phyloP scores from a whole-genome alignment of 2,113 vertebrate species.

The Tricholaema leucomelas region DNA sequence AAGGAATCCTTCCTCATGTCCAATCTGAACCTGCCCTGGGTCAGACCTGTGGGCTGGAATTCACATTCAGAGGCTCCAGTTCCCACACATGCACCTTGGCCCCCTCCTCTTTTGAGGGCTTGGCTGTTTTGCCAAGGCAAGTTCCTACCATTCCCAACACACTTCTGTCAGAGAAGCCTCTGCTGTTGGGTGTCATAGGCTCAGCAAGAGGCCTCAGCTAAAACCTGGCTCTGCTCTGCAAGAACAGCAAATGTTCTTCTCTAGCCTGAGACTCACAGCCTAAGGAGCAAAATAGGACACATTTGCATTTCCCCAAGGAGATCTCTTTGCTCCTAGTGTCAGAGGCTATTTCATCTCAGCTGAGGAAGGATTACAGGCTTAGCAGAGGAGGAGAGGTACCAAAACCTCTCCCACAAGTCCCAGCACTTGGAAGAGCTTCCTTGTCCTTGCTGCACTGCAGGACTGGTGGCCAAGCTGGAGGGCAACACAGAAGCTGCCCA shows the following conservation, averaged over 20 bases:
- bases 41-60: not conserved
- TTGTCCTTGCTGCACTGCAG: not conserved
- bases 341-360: not conserved
- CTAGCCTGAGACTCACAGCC: not conserved
- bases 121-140: not conserved
- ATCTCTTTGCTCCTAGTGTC: not conserved
- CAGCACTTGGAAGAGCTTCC: not conserved
- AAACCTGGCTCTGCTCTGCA: not conserved
- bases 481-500: not conserved
- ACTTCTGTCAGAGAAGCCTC: not conserved
- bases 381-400: not conserved
- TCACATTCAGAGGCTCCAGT: not conserved
- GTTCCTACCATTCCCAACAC: not conserved
- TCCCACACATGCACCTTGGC: not conserved
- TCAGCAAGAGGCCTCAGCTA: not conserved
- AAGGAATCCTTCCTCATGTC: too few relatives aligned
- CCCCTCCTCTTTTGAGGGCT: not conserved
- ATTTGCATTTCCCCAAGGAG: not conserved
- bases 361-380: not conserved
- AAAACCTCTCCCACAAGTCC: not conserved
- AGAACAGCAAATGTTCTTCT: not conserved
- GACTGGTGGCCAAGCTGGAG: accelerated
- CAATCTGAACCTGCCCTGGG: too few relatives aligned
- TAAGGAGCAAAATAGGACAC: not conserved
- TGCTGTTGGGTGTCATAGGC: not conserved